A percentile compares a stretch with the other conserved stretches of the same genome.
phyloP scores from a whole-genome alignment of 1,140 invertebrate species.

The Drosophila teissieri region DNA sequence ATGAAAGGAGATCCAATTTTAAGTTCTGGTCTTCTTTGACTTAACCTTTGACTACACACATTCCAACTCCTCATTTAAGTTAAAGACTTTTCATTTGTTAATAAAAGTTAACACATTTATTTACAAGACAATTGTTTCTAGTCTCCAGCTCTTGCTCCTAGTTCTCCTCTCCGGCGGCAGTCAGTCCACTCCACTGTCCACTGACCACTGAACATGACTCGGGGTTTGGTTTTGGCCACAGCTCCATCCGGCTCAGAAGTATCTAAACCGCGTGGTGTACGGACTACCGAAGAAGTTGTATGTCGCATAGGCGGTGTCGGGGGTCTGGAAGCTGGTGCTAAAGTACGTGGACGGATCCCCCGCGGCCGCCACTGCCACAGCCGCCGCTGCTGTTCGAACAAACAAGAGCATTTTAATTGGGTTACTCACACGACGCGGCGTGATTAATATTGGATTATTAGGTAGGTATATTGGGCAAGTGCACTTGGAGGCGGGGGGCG shows the following conservation, averaged over 20 bases:
- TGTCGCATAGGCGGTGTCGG: constrained; percentile 71
- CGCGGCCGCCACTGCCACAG: constrained; percentile 53
- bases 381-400: constrained; percentile 56
- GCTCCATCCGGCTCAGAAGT: constrained; percentile 54
- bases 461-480: constrained; percentile 51
- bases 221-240: constrained; percentile 26
- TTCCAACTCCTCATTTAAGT: constrained; percentile 5
- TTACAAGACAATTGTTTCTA: constrained; percentile 69
- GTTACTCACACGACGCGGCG: constrained; percentile 31
- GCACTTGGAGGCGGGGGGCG: constrained; percentile 45
- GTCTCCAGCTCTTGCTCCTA: constrained; percentile 55
- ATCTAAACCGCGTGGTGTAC: constrained; percentile 66
- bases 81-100: constrained; percentile 53
- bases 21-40: not conserved
- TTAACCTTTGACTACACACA: too few relatives aligned
- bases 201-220: constrained; percentile 55
- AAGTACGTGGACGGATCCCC: constrained; percentile 62
- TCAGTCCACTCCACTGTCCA: constrained; percentile 20
- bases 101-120: constrained; percentile 75
- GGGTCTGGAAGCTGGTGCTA: constrained; percentile 71
- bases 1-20: not conserved
- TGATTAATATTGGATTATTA: constrained; percentile 56
- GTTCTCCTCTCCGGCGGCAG: constrained; percentile 26
- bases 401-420: constrained; percentile 49
- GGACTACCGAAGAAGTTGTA: constrained; percentile 73